Evolutionary conservation across 2,888 invertebrate genomes (phyloP).

Genomic region (Chalcosyrphus nemorum): DNA sequence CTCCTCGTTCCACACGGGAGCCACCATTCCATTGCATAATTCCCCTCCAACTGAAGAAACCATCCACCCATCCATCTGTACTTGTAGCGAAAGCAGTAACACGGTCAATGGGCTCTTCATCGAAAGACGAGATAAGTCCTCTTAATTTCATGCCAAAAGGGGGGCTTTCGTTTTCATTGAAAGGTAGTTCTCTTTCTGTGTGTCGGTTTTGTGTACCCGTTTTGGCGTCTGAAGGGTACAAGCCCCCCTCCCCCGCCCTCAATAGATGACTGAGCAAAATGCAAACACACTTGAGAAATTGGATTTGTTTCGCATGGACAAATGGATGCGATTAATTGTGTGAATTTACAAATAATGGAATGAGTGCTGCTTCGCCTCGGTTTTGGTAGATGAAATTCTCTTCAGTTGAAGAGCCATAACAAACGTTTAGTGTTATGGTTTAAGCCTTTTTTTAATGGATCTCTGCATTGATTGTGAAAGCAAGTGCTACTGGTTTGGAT

Average conservation of each 20-base stretch:
- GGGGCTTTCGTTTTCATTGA: slow-evolving; percentile 46
- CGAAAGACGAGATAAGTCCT: slow-evolving; percentile 29
- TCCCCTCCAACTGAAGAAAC: neutral
- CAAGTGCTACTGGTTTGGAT: slow-evolving; percentile 26
- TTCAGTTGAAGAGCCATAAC: neutral
- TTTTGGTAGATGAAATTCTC: neutral
- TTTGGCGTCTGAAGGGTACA: slow-evolving; percentile 9
- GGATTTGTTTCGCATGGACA: slow-evolving; percentile 44
- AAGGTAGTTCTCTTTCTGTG: neutral
- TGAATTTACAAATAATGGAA: slow-evolving; percentile 28
- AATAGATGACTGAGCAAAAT: slow-evolving; percentile 28
- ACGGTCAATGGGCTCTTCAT: slow-evolving; percentile 57
- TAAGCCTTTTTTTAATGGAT: neutral
- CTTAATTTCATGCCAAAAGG: slow-evolving; percentile 41
- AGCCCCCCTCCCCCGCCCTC: neutral
- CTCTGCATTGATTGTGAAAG: slow-evolving; percentile 31
- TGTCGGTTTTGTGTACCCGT: too few species aligned
- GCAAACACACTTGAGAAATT: slow-evolving; percentile 38
- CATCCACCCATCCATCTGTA: slow-evolving; percentile 5
- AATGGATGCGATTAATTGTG: slow-evolving; percentile 48
- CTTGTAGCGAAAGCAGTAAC: slow-evolving; percentile 56
- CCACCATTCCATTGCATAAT: slow-evolving; percentile 39
- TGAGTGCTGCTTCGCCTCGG: neutral
- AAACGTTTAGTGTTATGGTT: slow-evolving; percentile 14
- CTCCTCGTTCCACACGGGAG: slow-evolving; percentile 15